Conservation (phyloP, 1,140 invertebrate genomes). For the Neelides sp. region DNA sequence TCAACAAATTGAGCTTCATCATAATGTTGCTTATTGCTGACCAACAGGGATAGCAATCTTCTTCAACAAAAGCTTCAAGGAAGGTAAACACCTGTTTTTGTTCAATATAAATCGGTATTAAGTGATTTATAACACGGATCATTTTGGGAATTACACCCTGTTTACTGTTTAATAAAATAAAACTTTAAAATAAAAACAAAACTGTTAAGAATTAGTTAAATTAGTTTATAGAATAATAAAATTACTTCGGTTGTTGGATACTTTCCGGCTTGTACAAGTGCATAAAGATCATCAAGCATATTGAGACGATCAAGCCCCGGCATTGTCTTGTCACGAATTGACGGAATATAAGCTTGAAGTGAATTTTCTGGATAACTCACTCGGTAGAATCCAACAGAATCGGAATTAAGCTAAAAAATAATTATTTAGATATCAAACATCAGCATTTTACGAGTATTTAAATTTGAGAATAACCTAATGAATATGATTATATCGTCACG, state of each 20-base stretch:
- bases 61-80: conserved; percentile 62
- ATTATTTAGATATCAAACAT: background rate
- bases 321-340: conserved; percentile 61
- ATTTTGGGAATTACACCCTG: no score
- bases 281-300: conserved; percentile 83
- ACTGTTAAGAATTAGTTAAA: background rate
- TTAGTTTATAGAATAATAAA: background rate
- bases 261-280: conserved; percentile 76
- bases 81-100: conserved; percentile 45
- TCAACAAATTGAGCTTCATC: conserved; percentile 56
- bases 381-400: conserved; percentile 69
- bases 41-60: conserved; percentile 90
- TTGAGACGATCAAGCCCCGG: conserved; percentile 81
- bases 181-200: no score
- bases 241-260: conserved; percentile 53
- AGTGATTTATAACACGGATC: no score
- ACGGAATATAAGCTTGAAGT: conserved; percentile 60
- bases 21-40: conserved; percentile 67
- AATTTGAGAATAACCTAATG: no score
- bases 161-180: no score
- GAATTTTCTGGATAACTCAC: conserved; percentile 72
- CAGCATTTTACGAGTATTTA: no score
- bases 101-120: no score
- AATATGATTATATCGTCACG: no score
- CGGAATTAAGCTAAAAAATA: conserved; percentile 47